Base-by-base conservation (phyloP, 1,140 invertebrate genomes). In the Cydia strobilella region DNA sequence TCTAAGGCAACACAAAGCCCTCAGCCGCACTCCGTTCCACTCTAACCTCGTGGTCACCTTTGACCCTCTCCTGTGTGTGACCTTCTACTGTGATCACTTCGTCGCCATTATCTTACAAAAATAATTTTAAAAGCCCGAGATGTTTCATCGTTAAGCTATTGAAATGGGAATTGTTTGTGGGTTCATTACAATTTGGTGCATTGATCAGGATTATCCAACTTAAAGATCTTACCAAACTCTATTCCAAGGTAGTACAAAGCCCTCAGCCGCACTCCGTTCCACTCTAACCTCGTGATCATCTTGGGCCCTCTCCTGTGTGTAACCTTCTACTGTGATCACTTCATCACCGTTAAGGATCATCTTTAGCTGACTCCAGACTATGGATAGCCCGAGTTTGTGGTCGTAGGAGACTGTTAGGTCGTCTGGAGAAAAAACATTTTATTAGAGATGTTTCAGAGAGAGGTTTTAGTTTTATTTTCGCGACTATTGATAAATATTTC, bases 41-140 rank as follows among this genome's bases (percentile, higher is more conserved):
- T 95, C 83, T 93, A 2, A 97, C 93, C 25, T 96, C 94, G 13
- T 94, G 90, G 74, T 95, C 94, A 39, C 96, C 94, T 0, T 87
- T 63, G 1, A 95, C 84, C 1, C 93, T 93, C 69, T 94, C 87
- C 76, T 96, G 86, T 66, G 95, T 94, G n/a, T 96, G 93, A 12
- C 96, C 96, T 77, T 96, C 95, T 3, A 98, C 92, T n/a, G 94
- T 95, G 79, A 98, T 95, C 73, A 97, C 96, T 79, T 97, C 95
- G 25, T 95, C 94, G 75, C 95, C 94, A 83, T 98, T 96, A 77
- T n/a, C n/a, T n/a, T n/a, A n/a, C n/a, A n/a, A n/a, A n/a, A n/a
- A n/a, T n/a, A n/a, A n/a, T n/a, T n/a, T n/a, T n/a, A n/a, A n/a
- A n/a, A n/a, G n/a, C n/a, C n/a, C n/a, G n/a, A n/a, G n/a, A n/a